Percentiles rank a stretch among this genome's conserved stretches.
These are phyloP conservation scores for Perognathus longimembris DNA, from an alignment of 2,113 vertebrate genomes.

Conservation along the genomic window DNA sequence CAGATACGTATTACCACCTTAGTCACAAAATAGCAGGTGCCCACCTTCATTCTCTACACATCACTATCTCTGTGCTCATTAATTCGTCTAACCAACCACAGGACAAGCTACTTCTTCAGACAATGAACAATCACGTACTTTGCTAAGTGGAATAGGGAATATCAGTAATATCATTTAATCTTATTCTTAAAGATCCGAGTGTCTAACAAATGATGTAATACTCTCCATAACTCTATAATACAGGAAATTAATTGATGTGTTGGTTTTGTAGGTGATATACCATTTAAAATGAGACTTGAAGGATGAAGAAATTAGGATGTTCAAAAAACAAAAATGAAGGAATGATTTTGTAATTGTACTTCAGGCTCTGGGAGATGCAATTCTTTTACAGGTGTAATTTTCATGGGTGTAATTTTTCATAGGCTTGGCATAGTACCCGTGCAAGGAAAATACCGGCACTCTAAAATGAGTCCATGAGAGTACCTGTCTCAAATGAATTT, in stretches of 20 bases:
- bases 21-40: neutral
- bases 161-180: neutral
- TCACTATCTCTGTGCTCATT: neutral
- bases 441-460: neutral
- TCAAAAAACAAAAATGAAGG: neutral
- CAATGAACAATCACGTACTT: neutral
- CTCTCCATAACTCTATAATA: neutral
- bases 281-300: neutral
- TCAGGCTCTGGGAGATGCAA: neutral
- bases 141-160: neutral
- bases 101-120: neutral
- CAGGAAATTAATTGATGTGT: neutral
- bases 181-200: neutral
- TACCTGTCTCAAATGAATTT: neutral
- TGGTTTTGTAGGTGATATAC: neutral
- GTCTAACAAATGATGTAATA: neutral
- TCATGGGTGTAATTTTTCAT: neutral
- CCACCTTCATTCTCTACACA: neutral
- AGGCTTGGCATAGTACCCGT: neutral
- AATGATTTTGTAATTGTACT: neutral
- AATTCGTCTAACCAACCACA: neutral
- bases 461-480: neutral
- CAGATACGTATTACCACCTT: neutral
- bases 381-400: too few species aligned
- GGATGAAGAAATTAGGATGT: neutral